Evolutionary conservation across 1,140 invertebrate genomes (phyloP), one percentile per base, ranked within the genome.

Genomic region (Aradophagus sp.): DNA sequence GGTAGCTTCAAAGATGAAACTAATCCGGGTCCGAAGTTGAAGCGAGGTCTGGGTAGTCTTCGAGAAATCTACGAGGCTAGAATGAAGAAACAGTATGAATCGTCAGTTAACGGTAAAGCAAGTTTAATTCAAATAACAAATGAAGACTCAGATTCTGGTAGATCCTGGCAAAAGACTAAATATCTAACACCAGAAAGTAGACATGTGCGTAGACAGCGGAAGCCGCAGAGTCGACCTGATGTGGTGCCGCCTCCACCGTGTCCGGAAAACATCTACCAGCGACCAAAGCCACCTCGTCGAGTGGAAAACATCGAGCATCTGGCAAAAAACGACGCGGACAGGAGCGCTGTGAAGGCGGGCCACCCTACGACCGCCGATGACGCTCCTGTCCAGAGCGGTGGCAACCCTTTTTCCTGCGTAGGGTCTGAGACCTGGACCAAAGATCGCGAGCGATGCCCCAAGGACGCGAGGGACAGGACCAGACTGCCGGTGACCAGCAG

Each of bases 51-150:
- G 67, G 88, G 89, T 20, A 92, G 90, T 78, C 78, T 94, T 1
- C 83, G 92, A 16, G 90, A 92, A 76, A 92, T 93, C 29, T 91
- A 91, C 68, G 91, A 93, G 53, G 88, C 89, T 3, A 87, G 76
- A 17, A 41, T 85, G 4, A 81, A 78, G 23, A 55, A 34, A 8
- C 74, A 75, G 12, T 36, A 52, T 16, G 53, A 72, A 6, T 74
- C 76, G 0, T 45, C 66, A 6, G 74, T 38, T 31, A 26, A 52
- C 4, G 56, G 44, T 0, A 77, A 73, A 10, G 75, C 7, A 15
- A 50, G 47, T 20, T 10, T 45, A 7, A 11, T 62, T 62, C 7
- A 53, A 42, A 10, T 82, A 70, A 36, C 77, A 5, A 73, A 73
- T 14, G 71, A 41, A 0, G 69, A 80, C 6, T 39, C 32, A 12